Percentiles rank a stretch among this genome's conserved stretches.
phyloP scores from a whole-genome alignment of 2,888 invertebrate species.

The Bombylius discolor region DNA sequence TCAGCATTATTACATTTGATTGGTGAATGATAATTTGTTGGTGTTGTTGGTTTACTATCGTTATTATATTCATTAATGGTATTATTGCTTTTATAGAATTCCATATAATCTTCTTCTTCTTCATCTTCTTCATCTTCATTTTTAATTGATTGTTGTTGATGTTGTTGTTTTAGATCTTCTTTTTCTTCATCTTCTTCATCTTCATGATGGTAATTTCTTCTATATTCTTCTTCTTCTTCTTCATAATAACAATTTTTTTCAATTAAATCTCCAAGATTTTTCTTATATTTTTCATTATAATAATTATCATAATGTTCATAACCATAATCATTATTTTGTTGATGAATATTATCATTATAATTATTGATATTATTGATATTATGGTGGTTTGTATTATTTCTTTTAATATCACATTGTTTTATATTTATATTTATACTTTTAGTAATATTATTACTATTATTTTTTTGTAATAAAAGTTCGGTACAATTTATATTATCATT shows the following conservation, averaged over 20 bases:
- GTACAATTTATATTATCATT: constrained; percentile 6
- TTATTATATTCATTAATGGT: neutral
- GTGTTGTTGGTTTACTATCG: too few relatives aligned
- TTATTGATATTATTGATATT: constrained; percentile 3
- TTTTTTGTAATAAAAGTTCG: constrained; percentile 12
- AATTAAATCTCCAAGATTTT: neutral
- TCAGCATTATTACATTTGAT: too few relatives aligned
- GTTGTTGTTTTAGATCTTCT: constrained; percentile 1
- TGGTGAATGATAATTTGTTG: too few relatives aligned
- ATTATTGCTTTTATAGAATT: neutral
- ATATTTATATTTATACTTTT: neutral
- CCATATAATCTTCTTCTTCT: neutral
- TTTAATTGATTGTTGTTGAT: neutral
- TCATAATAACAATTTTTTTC: constrained; percentile 1
- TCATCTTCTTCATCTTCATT: neutral
- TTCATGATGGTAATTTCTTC: constrained; percentile 10
- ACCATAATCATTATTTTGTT: neutral
- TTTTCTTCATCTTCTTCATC: constrained; percentile 6
- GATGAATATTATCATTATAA: constrained; percentile 2
- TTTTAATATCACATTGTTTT: neutral
- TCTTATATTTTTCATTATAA: neutral
- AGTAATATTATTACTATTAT: constrained; percentile 5
- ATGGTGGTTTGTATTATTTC: constrained; percentile 11
- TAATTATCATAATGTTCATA: neutral
- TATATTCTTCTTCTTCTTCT: constrained; percentile 4